Conservation (phyloP, 2,797 vertebrate genomes). For the Eulemur rubriventer region DNA sequence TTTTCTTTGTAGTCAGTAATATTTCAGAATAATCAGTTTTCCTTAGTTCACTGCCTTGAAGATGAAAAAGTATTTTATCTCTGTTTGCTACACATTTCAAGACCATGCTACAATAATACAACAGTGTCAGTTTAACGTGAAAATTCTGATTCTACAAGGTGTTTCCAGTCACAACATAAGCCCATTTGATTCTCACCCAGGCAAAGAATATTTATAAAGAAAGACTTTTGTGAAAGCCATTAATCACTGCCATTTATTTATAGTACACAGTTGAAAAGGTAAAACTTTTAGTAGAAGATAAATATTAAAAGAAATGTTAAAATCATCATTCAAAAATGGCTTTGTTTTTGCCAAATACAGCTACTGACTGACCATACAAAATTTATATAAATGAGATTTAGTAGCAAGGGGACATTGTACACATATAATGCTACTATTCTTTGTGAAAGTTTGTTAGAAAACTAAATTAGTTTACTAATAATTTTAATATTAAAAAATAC, state of each 20-base stretch:
- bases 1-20: conserved; percentile 1
- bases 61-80: conserved; percentile 27
- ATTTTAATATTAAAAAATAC: conserved; percentile 74
- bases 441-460: conserved; percentile 71
- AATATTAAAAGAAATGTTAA: conserved; percentile 71
- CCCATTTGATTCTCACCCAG: conserved; percentile 65
- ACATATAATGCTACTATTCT: conserved; percentile 66
- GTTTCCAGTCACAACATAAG: conserved; percentile 65
- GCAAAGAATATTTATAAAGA: conserved; percentile 61
- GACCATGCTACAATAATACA: conserved; percentile 48
- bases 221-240: conserved; percentile 70
- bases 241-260: conserved; percentile 67
- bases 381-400: conserved; percentile 69
- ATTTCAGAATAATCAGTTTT: conserved; percentile 23
- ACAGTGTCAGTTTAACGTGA: conserved; percentile 57
- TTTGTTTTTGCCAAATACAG: conserved; percentile 64
- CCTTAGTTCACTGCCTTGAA: neutral
- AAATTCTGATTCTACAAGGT: conserved; percentile 75
- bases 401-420: conserved; percentile 66
- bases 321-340: conserved; percentile 74
- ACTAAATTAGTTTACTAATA: conserved; percentile 77
- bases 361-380: conserved; percentile 52
- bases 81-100: conserved; percentile 54
- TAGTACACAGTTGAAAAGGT: conserved; percentile 49
- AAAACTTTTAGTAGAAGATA: conserved; percentile 71